These are phyloP conservation scores for Alaudala cheleensis DNA, from an alignment of 2,113 vertebrate genomes.

Conservation along the genomic window DNA sequence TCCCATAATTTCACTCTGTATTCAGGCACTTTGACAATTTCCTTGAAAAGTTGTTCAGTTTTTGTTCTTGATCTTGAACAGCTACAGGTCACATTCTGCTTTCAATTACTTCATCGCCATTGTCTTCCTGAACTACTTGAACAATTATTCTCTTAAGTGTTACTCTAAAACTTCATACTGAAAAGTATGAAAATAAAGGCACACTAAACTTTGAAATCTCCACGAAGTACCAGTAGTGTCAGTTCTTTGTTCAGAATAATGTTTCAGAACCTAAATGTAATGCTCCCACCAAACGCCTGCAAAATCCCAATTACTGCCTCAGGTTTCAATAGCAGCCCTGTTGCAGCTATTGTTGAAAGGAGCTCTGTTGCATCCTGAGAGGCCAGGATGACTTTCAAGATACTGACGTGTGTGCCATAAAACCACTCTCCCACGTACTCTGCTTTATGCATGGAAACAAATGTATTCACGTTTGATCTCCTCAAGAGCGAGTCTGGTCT, in stretches of 20 bases:
- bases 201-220: slow-evolving; percentile 10
- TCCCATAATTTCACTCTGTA: slow-evolving; percentile 6
- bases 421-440: slow-evolving; percentile 3
- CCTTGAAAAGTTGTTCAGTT: slow-evolving; percentile 8
- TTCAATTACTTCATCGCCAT: background rate
- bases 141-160: slow-evolving; percentile 34
- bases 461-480: slow-evolving; percentile 24
- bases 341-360: slow-evolving; percentile 21
- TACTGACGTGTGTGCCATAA: background rate
- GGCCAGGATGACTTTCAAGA: background rate
- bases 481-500: background rate
- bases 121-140: slow-evolving; percentile 40
- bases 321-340: slow-evolving; percentile 48
- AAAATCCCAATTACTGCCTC: slow-evolving; percentile 50
- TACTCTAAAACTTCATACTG: slow-evolving; percentile 15
- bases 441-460: slow-evolving; percentile 49
- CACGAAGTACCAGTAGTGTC: background rate
- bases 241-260: background rate
- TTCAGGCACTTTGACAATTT: slow-evolving; percentile 27
- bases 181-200: slow-evolving; percentile 42
- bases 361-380: background rate
- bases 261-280: slow-evolving; percentile 23
- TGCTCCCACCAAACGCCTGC: background rate
- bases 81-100: slow-evolving; percentile 42
- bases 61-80: slow-evolving; percentile 30